These are phyloP conservation scores for Linnaemya tessellans DNA, from an alignment of 2,888 invertebrate species.

Conservation along the genomic window DNA sequence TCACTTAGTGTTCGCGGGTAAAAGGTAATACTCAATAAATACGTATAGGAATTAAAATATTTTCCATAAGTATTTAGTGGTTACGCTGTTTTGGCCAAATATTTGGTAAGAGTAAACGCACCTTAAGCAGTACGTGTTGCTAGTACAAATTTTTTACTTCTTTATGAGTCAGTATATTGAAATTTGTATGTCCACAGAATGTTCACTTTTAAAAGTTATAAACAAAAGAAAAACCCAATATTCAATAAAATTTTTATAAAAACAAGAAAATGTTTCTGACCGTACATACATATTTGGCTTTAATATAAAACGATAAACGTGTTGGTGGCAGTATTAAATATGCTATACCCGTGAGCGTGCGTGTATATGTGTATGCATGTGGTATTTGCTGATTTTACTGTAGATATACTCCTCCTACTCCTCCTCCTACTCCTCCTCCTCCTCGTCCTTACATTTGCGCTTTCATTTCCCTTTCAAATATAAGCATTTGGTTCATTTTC, in stretches of 20 bases:
- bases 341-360: not conserved
- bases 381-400: constrained; percentile 20
- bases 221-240: constrained; percentile 8
- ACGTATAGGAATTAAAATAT: no score
- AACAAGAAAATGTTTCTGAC: constrained; percentile 10
- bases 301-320: constrained; percentile 3
- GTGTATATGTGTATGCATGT: not conserved
- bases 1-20: no score
- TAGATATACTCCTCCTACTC: not conserved
- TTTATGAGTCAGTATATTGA: not conserved
- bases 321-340: not conserved
- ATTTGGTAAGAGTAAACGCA: no score
- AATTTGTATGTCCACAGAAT: constrained; percentile 7
- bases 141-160: not conserved
- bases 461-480: not conserved
- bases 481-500: constrained; percentile 21
- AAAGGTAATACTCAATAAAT: no score
- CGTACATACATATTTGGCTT: constrained; percentile 20
- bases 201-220: constrained; percentile 19
- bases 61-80: no score
- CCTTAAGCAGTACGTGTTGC: not conserved
- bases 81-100: no score
- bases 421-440: no score
- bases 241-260: not conserved
- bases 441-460: not conserved